Evolutionary conservation across 2,888 invertebrate species (phyloP).

Genomic region (Sinohyriopsis cumingii): DNA sequence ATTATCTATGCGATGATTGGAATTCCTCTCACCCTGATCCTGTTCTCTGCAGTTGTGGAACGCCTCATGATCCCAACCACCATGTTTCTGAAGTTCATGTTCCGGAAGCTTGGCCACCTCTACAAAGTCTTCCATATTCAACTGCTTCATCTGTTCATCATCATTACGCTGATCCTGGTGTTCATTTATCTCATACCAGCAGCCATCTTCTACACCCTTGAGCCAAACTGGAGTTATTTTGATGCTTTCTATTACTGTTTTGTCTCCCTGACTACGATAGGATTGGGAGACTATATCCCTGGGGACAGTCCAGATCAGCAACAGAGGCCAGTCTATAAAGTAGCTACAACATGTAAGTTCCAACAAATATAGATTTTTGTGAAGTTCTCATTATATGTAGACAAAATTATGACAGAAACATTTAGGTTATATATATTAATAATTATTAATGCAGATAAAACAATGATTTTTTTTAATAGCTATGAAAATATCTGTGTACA

Average conservation of each 20-base stretch:
- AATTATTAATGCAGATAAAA: too few species aligned
- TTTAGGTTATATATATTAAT: too few species aligned
- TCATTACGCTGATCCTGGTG: slow-evolving; percentile 74
- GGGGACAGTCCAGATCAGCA: slow-evolving; percentile 84
- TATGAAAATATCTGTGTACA: too few species aligned
- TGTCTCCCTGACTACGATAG: slow-evolving; percentile 89
- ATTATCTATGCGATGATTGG: slow-evolving; percentile 87
- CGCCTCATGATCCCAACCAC: slow-evolving; percentile 84
- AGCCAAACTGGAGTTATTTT: slow-evolving; percentile 87
- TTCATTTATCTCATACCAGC: slow-evolving; percentile 86
- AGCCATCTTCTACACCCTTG: slow-evolving; percentile 81
- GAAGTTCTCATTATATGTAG: background rate
- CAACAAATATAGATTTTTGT: too few species aligned
- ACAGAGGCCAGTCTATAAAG: slow-evolving; percentile 87
- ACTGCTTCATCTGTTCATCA: slow-evolving; percentile 82
- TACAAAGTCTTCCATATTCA: slow-evolving; percentile 76
- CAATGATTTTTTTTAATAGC: too few species aligned
- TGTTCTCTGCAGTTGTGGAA: slow-evolving; percentile 87
- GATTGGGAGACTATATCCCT: slow-evolving; percentile 91
- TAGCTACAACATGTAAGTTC: slow-evolving; percentile 82
- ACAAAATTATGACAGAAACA: background rate
- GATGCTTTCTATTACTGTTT: slow-evolving; percentile 94
- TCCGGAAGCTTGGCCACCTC: slow-evolving; percentile 61
- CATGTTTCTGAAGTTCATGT: slow-evolving; percentile 77
- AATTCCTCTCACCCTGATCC: slow-evolving; percentile 88